These are phyloP conservation scores for Nyctereutes procyonoides DNA, from an alignment of 2,113 vertebrate genomes.

Conservation along the genomic window DNA sequence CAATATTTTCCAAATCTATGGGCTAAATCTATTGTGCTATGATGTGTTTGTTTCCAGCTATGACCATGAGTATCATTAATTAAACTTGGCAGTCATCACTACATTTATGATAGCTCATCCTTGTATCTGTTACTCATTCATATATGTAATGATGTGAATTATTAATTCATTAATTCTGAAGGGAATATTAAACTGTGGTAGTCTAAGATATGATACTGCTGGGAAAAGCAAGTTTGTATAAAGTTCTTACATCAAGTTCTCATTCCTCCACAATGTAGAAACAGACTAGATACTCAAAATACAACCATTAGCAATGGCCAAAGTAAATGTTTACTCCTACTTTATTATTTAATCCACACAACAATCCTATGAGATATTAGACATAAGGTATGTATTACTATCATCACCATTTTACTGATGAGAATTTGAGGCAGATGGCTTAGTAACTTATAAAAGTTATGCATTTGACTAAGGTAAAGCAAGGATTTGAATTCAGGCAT, in stretches of 20 bases:
- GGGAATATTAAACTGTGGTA: neutral
- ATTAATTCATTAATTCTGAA: neutral
- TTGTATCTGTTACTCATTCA: neutral
- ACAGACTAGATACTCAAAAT: neutral
- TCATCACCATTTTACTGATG: neutral
- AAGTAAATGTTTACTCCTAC: neutral
- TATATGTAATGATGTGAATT: neutral
- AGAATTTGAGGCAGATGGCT: neutral
- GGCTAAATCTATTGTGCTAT: neutral
- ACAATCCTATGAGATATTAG: neutral
- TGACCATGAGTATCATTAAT: neutral
- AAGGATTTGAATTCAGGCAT: neutral
- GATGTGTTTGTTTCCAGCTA: neutral
- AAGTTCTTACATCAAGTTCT: slow-evolving; percentile 1
- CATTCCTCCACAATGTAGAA: neutral
- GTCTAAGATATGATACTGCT: neutral
- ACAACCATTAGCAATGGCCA: neutral
- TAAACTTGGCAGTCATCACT: neutral
- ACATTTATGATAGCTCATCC: neutral
- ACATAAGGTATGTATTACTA: neutral
- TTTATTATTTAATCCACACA: neutral
- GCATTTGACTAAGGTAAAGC: neutral
- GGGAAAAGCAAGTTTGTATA: neutral
- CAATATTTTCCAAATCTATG: neutral
- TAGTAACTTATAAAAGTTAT: neutral